Conservation (phyloP, 2,797 vertebrate species). For the Emydoidea blandingii region DNA sequence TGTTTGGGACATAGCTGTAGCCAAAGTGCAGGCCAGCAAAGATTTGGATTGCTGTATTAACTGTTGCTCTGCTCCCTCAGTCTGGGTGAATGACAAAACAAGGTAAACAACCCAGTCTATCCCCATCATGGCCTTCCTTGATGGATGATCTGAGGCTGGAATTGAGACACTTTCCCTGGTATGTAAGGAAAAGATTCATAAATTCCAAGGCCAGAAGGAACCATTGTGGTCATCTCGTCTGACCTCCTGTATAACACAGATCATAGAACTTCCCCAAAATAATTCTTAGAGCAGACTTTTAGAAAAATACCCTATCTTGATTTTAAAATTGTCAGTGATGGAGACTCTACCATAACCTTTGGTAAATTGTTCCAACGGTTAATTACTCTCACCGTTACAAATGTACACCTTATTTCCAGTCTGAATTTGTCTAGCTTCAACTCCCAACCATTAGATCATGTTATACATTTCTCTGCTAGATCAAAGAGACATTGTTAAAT, state of each 20-base stretch:
- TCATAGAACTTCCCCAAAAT: not conserved
- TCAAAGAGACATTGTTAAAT: no score
- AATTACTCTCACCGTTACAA: not conserved
- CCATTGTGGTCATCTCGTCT: not conserved
- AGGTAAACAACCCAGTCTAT: not conserved
- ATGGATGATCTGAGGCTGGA: not conserved
- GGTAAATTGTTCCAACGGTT: not conserved
- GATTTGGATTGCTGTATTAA: not conserved
- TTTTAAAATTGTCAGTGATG: not conserved
- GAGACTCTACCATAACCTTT: not conserved
- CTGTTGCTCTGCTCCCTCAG: slow-evolving; percentile 3
- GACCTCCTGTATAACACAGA: not conserved
- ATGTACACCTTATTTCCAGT: not conserved
- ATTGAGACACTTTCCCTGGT: not conserved
- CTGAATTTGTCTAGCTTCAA: not conserved
- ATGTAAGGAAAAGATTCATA: slow-evolving; percentile 29
- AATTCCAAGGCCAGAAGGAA: not conserved
- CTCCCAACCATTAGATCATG: not conserved
- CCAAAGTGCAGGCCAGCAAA: not conserved
- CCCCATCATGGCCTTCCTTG: not conserved
- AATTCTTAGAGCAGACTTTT: not conserved
- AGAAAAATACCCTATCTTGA: not conserved
- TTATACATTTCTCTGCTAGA: no score
- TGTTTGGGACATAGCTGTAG: rapidly evolving
- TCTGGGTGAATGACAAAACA: slow-evolving; percentile 17